Evolutionary conservation across 2,888 invertebrate species (phyloP).

Genomic region (Blastobasis adustella): DNA sequence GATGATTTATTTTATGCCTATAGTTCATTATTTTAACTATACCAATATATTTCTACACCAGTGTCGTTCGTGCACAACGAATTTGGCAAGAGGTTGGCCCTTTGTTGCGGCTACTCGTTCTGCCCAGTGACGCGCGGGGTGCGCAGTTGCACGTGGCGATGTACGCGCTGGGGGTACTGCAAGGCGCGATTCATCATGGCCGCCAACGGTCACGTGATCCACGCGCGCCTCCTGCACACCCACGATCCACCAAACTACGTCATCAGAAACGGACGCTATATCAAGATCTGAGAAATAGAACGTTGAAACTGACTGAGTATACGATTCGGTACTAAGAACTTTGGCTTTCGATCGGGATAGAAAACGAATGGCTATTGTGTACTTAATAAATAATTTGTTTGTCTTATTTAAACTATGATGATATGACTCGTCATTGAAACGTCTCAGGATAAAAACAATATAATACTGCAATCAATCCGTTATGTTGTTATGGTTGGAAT

Average conservation of each 20-base stretch:
- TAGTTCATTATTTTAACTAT: too few species aligned
- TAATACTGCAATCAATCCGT: too few species aligned
- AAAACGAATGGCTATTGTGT: too few species aligned
- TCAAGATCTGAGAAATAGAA: not conserved
- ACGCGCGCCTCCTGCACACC: not conserved
- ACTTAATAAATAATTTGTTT: too few species aligned
- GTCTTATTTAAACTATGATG: too few species aligned
- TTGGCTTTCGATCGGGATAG: too few species aligned
- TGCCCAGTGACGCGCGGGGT: constrained; percentile 15
- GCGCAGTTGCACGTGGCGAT: constrained; percentile 30
- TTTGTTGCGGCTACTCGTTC: constrained; percentile 19
- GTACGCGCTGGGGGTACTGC: constrained; percentile 36
- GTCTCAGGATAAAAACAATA: too few species aligned
- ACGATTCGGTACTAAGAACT: too few species aligned
- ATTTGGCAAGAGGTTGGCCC: constrained; percentile 15
- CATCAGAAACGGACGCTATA: not conserved
- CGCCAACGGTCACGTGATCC: constrained; percentile 1
- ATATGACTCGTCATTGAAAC: too few species aligned
- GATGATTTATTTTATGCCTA: too few species aligned
- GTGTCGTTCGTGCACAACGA: constrained; percentile 20
- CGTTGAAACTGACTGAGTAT: too few species aligned
- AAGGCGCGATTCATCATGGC: constrained; percentile 36
- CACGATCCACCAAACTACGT: not conserved
- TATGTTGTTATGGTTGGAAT: too few species aligned
- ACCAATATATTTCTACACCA: constrained; percentile 7